These are phyloP conservation scores for Gasterosteus nipponicus DNA, from an alignment of 2,113 vertebrate genomes.

Conservation along the genomic window DNA sequence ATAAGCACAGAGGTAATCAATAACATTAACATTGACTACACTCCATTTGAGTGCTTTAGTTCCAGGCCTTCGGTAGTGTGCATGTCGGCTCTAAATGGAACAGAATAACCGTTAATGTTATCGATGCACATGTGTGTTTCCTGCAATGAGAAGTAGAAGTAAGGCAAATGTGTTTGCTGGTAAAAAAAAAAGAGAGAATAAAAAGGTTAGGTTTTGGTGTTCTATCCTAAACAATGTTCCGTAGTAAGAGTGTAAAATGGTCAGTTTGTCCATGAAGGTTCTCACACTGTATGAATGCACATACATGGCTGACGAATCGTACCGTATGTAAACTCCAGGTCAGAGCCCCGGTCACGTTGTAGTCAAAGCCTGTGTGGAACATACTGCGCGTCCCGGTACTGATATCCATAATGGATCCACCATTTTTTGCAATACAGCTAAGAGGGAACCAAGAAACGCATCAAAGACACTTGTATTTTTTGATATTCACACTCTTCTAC, in stretches of 20 bases:
- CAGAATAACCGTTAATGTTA: background rate
- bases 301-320: background rate
- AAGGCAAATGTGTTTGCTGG: background rate
- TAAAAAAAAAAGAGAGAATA: background rate
- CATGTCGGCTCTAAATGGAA: background rate
- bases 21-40: background rate
- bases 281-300: background rate
- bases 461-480: constrained; percentile 40
- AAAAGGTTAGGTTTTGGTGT: background rate
- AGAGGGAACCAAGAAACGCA: constrained; percentile 20
- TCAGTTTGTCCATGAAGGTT: background rate
- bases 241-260: background rate
- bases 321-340: background rate
- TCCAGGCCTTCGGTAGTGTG: background rate
- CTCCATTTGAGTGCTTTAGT: background rate
- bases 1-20: background rate
- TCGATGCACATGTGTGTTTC: background rate
- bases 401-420: background rate
- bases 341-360: background rate
- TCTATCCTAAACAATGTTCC: background rate
- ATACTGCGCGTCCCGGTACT: background rate
- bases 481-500: constrained; percentile 29
- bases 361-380: constrained; percentile 12
- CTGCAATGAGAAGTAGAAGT: background rate
- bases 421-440: constrained; percentile 13